Percentiles rank a stretch among this genome's conserved stretches.
Evolutionary conservation across 2,797 vertebrate species (phyloP).

Genomic region (Onychomys leucogaster): DNA sequence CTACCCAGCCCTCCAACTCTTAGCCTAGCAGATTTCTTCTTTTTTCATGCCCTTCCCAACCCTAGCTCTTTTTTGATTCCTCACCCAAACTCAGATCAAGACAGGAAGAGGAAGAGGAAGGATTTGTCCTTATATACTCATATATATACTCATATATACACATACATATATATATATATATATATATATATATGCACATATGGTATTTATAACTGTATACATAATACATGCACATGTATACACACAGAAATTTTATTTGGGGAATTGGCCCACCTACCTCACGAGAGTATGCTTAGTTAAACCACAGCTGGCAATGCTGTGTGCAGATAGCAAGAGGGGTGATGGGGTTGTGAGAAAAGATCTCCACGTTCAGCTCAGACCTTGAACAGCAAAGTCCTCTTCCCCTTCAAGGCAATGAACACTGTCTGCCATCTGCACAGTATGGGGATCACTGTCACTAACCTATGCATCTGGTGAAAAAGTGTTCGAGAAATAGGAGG

Average conservation of each 20-base stretch:
- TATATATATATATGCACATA: neutral
- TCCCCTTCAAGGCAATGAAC: neutral
- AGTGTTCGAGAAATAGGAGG: neutral
- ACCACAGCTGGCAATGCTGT: neutral
- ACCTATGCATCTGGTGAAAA: neutral
- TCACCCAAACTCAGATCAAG: neutral
- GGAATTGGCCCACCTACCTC: neutral
- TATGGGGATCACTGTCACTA: neutral
- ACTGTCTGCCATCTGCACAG: neutral
- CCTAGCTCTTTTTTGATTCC: conserved; percentile 18
- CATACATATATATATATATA: neutral
- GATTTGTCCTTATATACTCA: neutral
- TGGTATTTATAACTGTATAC: neutral
- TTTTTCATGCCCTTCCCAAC: neutral
- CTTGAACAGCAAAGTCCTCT: neutral
- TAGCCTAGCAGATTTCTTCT: neutral
- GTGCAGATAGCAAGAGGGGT: neutral
- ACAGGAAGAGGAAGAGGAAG: neutral
- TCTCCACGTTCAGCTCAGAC: neutral
- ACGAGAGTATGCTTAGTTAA: neutral
- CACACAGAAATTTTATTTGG: neutral
- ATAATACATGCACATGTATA: neutral
- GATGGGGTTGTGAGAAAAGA: neutral
- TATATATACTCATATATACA: neutral
- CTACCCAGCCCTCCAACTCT: neutral